Base-by-base conservation (phyloP, 1,140 invertebrate genomes). In the Pachyrhynchus sulphureomaculatus region DNA sequence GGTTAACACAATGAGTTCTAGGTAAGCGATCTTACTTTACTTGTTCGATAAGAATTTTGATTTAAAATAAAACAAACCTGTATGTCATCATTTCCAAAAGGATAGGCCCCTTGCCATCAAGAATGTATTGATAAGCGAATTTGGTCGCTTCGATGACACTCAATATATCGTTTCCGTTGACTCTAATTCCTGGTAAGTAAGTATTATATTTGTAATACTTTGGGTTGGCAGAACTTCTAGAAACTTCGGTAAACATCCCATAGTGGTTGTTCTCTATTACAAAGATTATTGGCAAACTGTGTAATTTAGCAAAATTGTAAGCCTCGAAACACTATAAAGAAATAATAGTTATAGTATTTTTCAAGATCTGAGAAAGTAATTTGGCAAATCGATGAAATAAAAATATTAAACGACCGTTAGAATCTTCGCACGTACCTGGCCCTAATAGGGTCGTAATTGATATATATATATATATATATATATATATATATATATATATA, bases 211-310 rank as follows among this genome's bases (percentile, higher is more conserved):
- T 92, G 74, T 96, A 99, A 77, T 96, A 99, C 20, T 92, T 86
- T 0, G 90, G 90, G 68, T 84, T 91, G 2, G 94, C 95, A 0
- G 96, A 87, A 0, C 93, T 84, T 60, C 97, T 81, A 53, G 94
- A 90, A 3, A 84, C 83, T 65, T 89, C 90, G 1, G 97, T 99
- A 51, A 96, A 96, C 96, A 99, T 98, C 42, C 94, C 96, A 74
- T 95, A 99, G 39, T 91, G 89, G 78, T 99, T 99, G 75, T 99
- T 99, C 80, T 99, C 96, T 75, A 96, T 97, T 29, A 99, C 86
- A 79, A 95, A 99, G 64, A 99, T 89, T 56, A 84, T 85, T 0
- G 96, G 97, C 57, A 99, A 73, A 69, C 92, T 86, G 95, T 95
- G 97, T 24, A 99, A 81, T 72, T 89, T 89, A 5, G 88, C 84